Conservation (phyloP, 2,113 vertebrate species). For the Loxodonta africana region DNA sequence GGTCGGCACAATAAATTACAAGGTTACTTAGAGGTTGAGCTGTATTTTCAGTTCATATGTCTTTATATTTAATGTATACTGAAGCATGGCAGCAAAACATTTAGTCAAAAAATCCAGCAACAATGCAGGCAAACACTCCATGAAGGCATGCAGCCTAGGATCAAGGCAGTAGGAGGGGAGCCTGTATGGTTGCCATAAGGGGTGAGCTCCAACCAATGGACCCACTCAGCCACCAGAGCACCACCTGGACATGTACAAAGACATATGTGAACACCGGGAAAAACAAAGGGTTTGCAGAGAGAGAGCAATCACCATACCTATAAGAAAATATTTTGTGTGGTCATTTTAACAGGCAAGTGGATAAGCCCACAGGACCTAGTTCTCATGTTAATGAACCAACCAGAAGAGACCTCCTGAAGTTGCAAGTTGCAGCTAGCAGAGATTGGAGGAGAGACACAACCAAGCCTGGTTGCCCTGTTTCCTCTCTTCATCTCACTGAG, state of each 20-base stretch:
- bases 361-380: slow-evolving; percentile 50
- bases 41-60: slow-evolving; percentile 82
- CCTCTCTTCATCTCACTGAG: slow-evolving; percentile 65
- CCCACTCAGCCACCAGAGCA: slow-evolving; percentile 74
- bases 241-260: slow-evolving; percentile 68
- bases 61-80: slow-evolving; percentile 79
- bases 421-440: slow-evolving; percentile 49
- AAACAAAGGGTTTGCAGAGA: slow-evolving; percentile 53
- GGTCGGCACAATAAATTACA: slow-evolving; percentile 80
- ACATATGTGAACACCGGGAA: slow-evolving; percentile 52
- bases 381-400: slow-evolving; percentile 62
- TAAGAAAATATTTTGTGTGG: slow-evolving; percentile 61
- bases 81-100: slow-evolving; percentile 78
- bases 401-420: slow-evolving; percentile 49
- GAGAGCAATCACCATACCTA: neutral
- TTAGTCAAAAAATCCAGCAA: slow-evolving; percentile 76
- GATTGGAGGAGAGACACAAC: slow-evolving; percentile 50
- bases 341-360: slow-evolving; percentile 64
- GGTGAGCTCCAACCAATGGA: slow-evolving; percentile 64
- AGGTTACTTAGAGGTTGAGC: slow-evolving; percentile 80
- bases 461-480: slow-evolving; percentile 37
- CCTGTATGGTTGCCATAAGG: slow-evolving; percentile 65
- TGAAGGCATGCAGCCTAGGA: slow-evolving; percentile 71
- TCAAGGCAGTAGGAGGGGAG: slow-evolving; percentile 70
- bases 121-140: slow-evolving; percentile 70